A percentile compares a stretch with the other conserved stretches of the same genome.
These are phyloP conservation scores for Crematogaster levior DNA, from an alignment of 2,888 invertebrate species.

Conservation along the genomic window DNA sequence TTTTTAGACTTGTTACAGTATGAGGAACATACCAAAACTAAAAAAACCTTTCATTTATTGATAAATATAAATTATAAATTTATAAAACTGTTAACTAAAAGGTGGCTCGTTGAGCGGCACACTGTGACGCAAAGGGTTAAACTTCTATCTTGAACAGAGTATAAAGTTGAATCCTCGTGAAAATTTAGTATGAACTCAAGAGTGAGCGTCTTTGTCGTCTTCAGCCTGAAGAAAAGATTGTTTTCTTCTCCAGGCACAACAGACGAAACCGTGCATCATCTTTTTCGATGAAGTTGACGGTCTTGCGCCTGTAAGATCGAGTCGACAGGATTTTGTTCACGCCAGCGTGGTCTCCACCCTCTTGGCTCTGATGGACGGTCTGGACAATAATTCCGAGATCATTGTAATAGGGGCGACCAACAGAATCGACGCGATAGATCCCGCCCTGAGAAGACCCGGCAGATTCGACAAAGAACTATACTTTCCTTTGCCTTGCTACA, in stretches of 20 bases:
- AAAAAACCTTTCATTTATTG: too few species aligned
- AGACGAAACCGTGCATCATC: slow-evolving; percentile 95
- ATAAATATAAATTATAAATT: too few species aligned
- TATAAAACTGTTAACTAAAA: too few species aligned
- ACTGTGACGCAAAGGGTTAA: too few species aligned
- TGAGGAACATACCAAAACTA: too few species aligned
- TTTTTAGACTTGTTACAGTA: too few species aligned
- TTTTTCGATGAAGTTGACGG: slow-evolving; percentile 98
- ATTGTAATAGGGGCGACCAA: slow-evolving; percentile 97
- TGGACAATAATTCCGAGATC: slow-evolving; percentile 93
- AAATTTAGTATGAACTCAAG: background rate
- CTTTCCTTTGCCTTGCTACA: slow-evolving; percentile 92
- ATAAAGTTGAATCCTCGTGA: background rate
- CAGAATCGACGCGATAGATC: slow-evolving; percentile 95
- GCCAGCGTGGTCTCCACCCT: slow-evolving; percentile 95
- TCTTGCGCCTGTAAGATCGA: slow-evolving; percentile 94
- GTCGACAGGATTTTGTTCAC: slow-evolving; percentile 96
- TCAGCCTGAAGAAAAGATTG: background rate
- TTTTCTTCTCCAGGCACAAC: slow-evolving; percentile 88
- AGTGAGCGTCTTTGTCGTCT: too few species aligned
- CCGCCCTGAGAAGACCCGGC: slow-evolving; percentile 95
- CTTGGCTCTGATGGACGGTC: slow-evolving; percentile 95
- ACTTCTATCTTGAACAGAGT: background rate
- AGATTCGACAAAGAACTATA: slow-evolving; percentile 95
- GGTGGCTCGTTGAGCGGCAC: too few species aligned